Evolutionary conservation across 2,888 invertebrate species (phyloP).

Genomic region (Chaitophorus viminalis): DNA sequence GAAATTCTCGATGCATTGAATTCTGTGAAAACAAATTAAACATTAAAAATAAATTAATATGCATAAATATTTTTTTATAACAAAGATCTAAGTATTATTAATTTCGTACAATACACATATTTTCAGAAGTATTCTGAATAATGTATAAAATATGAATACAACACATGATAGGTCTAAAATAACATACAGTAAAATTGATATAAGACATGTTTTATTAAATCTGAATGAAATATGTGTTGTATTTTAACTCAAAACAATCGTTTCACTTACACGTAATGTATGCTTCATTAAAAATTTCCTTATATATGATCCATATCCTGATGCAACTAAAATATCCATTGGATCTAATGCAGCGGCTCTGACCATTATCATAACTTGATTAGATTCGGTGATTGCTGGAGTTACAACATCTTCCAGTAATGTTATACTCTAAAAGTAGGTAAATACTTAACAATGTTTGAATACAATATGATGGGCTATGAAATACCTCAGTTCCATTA

Average conservation of each 20-base stretch:
- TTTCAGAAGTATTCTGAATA: no score
- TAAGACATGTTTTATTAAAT: no score
- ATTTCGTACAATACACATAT: no score
- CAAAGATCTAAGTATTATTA: no score
- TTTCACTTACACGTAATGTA: constrained; percentile 12
- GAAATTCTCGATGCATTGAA: constrained; percentile 68
- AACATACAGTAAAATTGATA: no score
- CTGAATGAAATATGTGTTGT: neutral
- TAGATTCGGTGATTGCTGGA: constrained; percentile 70
- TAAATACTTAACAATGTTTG: neutral
- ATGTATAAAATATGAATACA: no score
- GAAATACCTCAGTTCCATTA: constrained; percentile 67
- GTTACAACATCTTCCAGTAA: constrained; percentile 69
- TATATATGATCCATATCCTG: constrained; percentile 71
- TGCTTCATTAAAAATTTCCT: constrained; percentile 67
- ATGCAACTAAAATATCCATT: constrained; percentile 72
- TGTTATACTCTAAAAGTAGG: constrained; percentile 69
- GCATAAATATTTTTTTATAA: no score
- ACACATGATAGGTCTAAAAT: no score
- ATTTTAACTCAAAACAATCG: no score
- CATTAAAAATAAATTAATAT: neutral
- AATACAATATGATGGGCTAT: neutral
- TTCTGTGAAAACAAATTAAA: constrained; percentile 31
- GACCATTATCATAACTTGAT: constrained; percentile 73
- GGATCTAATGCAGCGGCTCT: constrained; percentile 73